A percentile compares a stretch with the other conserved stretches of the same genome.
Evolutionary conservation across 2,113 vertebrate genomes (phyloP).

Genomic region (Misgurnus mizolepis): DNA sequence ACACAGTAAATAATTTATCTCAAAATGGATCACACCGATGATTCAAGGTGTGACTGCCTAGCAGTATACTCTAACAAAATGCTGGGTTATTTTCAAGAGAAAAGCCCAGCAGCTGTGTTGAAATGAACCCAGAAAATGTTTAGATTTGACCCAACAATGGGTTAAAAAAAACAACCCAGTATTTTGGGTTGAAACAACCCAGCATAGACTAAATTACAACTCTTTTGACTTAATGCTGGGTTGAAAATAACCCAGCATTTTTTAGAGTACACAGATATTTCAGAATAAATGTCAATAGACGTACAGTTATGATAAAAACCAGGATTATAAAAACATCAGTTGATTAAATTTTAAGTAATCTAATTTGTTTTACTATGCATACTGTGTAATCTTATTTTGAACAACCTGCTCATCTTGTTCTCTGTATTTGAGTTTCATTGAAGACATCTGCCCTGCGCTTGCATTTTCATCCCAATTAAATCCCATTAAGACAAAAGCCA

Average conservation of each 20-base stretch:
- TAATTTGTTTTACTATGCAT: constrained; percentile 6
- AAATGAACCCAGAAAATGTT: too few species aligned
- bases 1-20: constrained; percentile 1
- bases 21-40: constrained; percentile 5
- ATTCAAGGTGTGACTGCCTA: neutral
- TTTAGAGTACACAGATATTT: neutral
- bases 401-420: constrained; percentile 45
- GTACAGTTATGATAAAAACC: neutral
- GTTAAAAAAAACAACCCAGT: too few species aligned
- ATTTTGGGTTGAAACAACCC: too few species aligned
- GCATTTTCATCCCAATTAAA: constrained; percentile 52
- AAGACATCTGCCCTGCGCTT: constrained; percentile 53
- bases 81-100: too few species aligned
- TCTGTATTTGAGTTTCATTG: constrained; percentile 22
- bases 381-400: constrained; percentile 6
- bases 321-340: neutral
- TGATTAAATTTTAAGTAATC: constrained; percentile 2
- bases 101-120: too few species aligned
- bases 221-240: too few species aligned
- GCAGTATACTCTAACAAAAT: neutral
- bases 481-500: constrained; percentile 49
- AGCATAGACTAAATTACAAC: too few species aligned
- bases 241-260: too few species aligned
- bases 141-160: too few species aligned
- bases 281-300: neutral